Percentiles rank a stretch among this genome's conserved stretches.
These are phyloP conservation scores for Oophaga sylvatica DNA, from an alignment of 2,797 vertebrate species.

Conservation along the genomic window DNA sequence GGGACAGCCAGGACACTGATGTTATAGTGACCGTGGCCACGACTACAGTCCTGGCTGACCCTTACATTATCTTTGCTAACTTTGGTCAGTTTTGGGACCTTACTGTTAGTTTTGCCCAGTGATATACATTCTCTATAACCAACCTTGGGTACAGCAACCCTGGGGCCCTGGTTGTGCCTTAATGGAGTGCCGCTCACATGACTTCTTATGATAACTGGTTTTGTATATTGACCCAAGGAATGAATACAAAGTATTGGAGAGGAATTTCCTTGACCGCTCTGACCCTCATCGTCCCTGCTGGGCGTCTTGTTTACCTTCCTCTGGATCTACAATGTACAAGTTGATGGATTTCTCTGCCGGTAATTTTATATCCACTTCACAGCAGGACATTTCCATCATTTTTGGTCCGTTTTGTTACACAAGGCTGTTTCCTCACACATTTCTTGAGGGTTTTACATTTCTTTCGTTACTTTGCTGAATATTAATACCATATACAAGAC, in stretches of 20 bases:
- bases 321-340: neutral
- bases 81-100: too few relatives aligned
- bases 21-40: too few relatives aligned
- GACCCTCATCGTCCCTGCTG: neutral
- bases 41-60: too few relatives aligned
- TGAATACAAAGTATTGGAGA: neutral
- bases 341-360: slow-evolving; percentile 5
- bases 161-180: too few relatives aligned
- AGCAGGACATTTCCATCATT: neutral
- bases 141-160: too few relatives aligned
- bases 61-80: too few relatives aligned
- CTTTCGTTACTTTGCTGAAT: neutral
- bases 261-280: neutral
- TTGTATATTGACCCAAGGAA: neutral
- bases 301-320: slow-evolving; percentile 7
- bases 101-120: too few relatives aligned
- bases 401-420: neutral
- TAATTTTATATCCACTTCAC: neutral
- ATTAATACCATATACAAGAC: neutral
- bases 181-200: too few relatives aligned
- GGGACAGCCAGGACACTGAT: too few relatives aligned
- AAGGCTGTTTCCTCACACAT: neutral
- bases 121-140: too few relatives aligned
- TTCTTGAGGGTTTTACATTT: neutral
- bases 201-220: neutral